Conservation (phyloP, 1,140 invertebrate species). For the Melanaphis sacchari region DNA sequence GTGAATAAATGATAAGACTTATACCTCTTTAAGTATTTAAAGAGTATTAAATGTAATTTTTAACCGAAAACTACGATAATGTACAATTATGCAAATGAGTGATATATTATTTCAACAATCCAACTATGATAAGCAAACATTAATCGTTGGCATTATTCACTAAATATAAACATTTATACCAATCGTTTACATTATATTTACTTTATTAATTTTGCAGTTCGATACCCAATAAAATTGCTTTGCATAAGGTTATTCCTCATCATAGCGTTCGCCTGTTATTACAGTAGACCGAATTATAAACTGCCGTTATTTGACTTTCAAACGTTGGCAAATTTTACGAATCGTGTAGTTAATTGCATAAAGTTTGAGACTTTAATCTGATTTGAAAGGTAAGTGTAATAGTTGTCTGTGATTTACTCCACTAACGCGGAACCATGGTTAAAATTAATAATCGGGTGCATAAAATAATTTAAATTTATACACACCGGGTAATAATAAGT, state of each 20-base stretch:
- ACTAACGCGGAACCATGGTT: not conserved
- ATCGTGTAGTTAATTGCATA: constrained; percentile 27
- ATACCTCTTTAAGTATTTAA: not conserved
- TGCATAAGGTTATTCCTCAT: not conserved
- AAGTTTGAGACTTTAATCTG: constrained; percentile 33
- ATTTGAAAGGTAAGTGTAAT: constrained; percentile 6
- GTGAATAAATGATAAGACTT: too few relatives aligned
- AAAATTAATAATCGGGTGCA: not conserved
- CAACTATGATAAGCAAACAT: not conserved
- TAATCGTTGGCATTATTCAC: not conserved
- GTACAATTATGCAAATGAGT: not conserved
- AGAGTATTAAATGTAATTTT: not conserved
- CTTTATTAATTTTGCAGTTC: not conserved
- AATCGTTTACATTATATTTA: not conserved
- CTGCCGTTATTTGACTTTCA: constrained; percentile 24
- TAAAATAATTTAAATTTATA: not conserved
- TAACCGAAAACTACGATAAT: not conserved
- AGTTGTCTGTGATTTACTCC: not conserved
- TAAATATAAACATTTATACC: not conserved
- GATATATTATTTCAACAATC: not conserved
- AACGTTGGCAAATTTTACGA: not conserved
- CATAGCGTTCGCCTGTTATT: not conserved
- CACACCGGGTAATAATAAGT: not conserved
- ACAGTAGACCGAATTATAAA: constrained; percentile 3
- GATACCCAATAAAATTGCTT: not conserved